These are phyloP conservation scores for Canis aureus DNA, from an alignment of 2,113 vertebrate species.

Conservation along the genomic window DNA sequence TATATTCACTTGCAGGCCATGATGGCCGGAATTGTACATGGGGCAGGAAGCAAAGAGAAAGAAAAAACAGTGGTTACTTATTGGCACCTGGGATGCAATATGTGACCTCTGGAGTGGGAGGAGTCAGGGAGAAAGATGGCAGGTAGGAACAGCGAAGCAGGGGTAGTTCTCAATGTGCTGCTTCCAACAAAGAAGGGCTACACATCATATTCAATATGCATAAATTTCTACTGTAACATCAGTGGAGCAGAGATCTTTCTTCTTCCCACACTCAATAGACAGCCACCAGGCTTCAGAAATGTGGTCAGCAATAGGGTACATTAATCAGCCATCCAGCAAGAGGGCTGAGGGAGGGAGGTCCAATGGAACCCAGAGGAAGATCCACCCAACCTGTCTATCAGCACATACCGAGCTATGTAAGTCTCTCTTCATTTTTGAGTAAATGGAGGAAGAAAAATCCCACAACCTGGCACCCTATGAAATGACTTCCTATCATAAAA, in stretches of 20 bases:
- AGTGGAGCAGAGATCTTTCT: not conserved
- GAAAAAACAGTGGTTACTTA: not conserved
- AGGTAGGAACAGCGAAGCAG: no score
- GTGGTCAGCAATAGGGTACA: not conserved
- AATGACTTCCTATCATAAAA: not conserved
- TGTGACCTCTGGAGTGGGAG: not conserved
- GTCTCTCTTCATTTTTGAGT: not conserved
- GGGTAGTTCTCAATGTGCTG: not conserved
- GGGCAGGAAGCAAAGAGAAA: not conserved
- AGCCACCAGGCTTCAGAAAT: not conserved
- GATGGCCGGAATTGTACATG: not conserved
- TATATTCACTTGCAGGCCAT: not conserved
- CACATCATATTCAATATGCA: not conserved
- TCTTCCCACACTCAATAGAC: not conserved
- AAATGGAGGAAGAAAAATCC: not conserved
- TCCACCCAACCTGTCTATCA: not conserved
- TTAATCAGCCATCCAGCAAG: not conserved
- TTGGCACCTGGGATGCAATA: not conserved
- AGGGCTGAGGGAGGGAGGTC: not conserved
- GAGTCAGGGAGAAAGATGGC: not conserved
- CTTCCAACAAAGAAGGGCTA: not conserved
- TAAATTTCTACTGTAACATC: not conserved
- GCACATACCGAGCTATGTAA: not conserved
- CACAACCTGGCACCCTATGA: not conserved
- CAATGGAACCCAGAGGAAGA: not conserved